A percentile compares a stretch with the other conserved stretches of the same genome.
phyloP scores from a whole-genome alignment of 2,113 vertebrate species.

The Actenoides lindsayi region DNA sequence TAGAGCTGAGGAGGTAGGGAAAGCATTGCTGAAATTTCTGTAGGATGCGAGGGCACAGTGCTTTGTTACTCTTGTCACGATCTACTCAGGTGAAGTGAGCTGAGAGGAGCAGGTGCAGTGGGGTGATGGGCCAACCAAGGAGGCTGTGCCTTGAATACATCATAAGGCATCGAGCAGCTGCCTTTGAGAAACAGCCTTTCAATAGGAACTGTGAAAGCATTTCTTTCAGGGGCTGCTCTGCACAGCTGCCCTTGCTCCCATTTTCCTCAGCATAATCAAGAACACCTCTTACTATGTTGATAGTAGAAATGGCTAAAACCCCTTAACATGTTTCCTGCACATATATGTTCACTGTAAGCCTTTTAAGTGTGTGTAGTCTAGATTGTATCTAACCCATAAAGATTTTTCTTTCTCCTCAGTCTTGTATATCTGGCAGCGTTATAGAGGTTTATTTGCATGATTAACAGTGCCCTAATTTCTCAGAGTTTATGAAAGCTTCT shows the following conservation, averaged over 20 bases:
- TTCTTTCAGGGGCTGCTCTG: constrained; percentile 1
- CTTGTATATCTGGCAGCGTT: background rate
- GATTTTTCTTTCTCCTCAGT: background rate
- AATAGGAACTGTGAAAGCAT: constrained; percentile 16
- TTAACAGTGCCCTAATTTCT: background rate
- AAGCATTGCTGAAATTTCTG: background rate
- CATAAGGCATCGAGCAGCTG: constrained; percentile 48
- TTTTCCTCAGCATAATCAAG: background rate
- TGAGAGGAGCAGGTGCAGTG: constrained; percentile 59
- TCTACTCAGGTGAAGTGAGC: constrained; percentile 56
- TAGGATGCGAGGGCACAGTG: background rate
- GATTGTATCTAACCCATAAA: background rate
- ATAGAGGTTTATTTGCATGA: background rate
- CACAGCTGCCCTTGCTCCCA: background rate
- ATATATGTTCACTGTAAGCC: background rate
- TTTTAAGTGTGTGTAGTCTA: background rate
- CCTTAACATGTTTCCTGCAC: background rate
- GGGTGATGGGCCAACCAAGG: constrained; percentile 43
- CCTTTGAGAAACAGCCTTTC: constrained; percentile 39
- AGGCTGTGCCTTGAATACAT: constrained; percentile 50
- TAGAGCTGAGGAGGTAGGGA: background rate
- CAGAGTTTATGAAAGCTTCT: background rate
- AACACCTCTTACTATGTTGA: background rate
- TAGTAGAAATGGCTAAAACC: background rate
- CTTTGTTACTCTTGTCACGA: constrained; percentile 66